Evolutionary conservation across 2,113 vertebrate genomes (phyloP).

Genomic region (Clarias gariepinus): DNA sequence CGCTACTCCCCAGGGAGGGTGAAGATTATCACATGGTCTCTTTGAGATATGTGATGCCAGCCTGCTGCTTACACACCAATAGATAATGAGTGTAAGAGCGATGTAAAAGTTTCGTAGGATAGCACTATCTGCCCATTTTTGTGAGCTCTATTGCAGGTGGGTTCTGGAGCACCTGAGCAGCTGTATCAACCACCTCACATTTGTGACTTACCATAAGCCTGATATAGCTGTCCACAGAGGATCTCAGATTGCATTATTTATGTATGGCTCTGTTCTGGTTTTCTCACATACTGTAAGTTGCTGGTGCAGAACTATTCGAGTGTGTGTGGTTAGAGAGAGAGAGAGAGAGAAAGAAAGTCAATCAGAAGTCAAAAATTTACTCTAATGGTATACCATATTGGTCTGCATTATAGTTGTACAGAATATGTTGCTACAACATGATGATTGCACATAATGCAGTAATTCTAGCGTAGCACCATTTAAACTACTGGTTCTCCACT

Average conservation of each 20-base stretch:
- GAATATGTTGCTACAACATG: neutral
- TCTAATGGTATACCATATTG: neutral
- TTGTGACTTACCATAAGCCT: neutral
- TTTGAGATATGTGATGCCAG: too few species aligned
- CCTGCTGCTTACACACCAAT: too few species aligned
- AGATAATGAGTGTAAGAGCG: too few species aligned
- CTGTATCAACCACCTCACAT: neutral
- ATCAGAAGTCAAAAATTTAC: neutral
- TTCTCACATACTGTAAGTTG: neutral
- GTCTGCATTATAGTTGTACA: neutral
- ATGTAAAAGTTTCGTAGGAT: neutral
- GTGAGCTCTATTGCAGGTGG: neutral
- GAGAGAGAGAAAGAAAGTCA: neutral
- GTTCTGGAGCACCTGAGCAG: neutral
- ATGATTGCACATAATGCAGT: neutral
- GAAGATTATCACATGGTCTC: too few species aligned
- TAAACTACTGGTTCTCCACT: too few species aligned
- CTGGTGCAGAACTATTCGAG: neutral
- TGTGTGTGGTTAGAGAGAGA: neutral
- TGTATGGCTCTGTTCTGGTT: conserved; percentile 1
- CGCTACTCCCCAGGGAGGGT: too few species aligned
- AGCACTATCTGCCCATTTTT: too few species aligned
- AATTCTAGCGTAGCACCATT: neutral
- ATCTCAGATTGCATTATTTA: conserved; percentile 12
- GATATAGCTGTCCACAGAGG: neutral